These are phyloP conservation scores for Tinamus major DNA, from an alignment of 2,797 vertebrate species.

Conservation along the genomic window DNA sequence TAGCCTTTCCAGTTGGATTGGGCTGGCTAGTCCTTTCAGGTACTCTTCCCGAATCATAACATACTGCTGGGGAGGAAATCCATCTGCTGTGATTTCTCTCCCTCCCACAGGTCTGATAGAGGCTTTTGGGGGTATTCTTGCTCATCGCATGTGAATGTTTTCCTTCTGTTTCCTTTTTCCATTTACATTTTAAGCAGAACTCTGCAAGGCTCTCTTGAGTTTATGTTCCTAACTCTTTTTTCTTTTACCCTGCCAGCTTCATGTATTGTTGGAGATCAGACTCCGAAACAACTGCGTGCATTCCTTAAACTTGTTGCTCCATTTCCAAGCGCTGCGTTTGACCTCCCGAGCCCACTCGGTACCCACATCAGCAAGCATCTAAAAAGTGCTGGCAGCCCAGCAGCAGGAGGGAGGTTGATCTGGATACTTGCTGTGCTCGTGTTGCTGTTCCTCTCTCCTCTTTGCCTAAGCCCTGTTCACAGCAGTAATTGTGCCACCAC, in stretches of 20 bases:
- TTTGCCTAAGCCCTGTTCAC: neutral
- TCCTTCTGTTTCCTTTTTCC: neutral
- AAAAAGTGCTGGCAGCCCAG: neutral
- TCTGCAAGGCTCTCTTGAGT: slow-evolving; percentile 5
- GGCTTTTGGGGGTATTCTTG: neutral
- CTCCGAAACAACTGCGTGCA: neutral
- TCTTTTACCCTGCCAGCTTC: neutral
- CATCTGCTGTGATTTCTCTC: neutral
- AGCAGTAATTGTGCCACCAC: neutral
- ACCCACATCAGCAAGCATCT: slow-evolving; percentile 55
- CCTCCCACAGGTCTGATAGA: neutral
- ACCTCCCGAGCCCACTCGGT: slow-evolving; percentile 41
- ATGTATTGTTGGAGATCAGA: slow-evolving; percentile 50
- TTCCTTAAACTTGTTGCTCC: slow-evolving; percentile 20
- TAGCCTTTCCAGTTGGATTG: slow-evolving; percentile 13
- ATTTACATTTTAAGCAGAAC: slow-evolving; percentile 6
- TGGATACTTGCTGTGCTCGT: neutral
- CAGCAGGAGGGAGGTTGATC: neutral
- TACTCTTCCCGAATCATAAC: slow-evolving; percentile 5
- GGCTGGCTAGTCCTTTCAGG: neutral
- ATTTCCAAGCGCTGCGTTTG: slow-evolving; percentile 40
- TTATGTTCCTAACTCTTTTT: slow-evolving; percentile 18
- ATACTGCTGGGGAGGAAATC: neutral
- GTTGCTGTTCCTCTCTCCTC: neutral
- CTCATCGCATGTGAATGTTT: neutral